Conservation (phyloP, 2,113 vertebrate genomes). For the Vidua macroura region DNA sequence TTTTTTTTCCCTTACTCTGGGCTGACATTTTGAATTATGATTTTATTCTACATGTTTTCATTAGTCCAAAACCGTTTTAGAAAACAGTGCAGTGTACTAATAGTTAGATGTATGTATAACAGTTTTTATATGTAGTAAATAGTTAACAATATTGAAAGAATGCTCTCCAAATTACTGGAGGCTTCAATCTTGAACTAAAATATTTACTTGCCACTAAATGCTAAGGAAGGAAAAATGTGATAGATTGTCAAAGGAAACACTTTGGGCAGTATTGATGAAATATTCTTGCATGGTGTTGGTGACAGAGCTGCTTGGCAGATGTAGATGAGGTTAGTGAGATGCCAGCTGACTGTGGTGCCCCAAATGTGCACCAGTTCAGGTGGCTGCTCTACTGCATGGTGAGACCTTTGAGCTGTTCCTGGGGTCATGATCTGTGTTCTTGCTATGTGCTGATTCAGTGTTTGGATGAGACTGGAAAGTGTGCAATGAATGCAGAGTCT, state of each 20-base stretch:
- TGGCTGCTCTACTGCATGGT: rapidly evolving
- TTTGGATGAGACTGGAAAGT: not conserved
- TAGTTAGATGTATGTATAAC: not conserved
- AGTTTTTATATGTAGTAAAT: not conserved
- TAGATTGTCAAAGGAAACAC: not conserved
- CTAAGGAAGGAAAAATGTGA: not conserved
- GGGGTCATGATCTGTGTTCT: rapidly evolving
- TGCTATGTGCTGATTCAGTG: rapidly evolving
- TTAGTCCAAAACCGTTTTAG: not conserved
- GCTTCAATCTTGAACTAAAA: not conserved
- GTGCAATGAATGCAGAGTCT: not conserved
- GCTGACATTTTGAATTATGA: not conserved
- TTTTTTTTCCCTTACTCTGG: not conserved
- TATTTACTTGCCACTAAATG: not conserved
- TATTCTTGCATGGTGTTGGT: not conserved
- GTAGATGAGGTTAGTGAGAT: not conserved
- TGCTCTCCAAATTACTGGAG: not conserved
- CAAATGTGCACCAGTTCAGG: not conserved
- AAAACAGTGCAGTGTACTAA: not conserved
- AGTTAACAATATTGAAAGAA: not conserved
- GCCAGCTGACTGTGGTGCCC: not conserved
- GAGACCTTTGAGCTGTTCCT: not conserved
- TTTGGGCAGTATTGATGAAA: not conserved
- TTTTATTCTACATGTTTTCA: not conserved
- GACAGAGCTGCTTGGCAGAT: not conserved